Evolutionary conservation across 2,113 vertebrate species (phyloP), one percentile per base, ranked within the genome.

Genomic region (Oriolus oriolus): DNA sequence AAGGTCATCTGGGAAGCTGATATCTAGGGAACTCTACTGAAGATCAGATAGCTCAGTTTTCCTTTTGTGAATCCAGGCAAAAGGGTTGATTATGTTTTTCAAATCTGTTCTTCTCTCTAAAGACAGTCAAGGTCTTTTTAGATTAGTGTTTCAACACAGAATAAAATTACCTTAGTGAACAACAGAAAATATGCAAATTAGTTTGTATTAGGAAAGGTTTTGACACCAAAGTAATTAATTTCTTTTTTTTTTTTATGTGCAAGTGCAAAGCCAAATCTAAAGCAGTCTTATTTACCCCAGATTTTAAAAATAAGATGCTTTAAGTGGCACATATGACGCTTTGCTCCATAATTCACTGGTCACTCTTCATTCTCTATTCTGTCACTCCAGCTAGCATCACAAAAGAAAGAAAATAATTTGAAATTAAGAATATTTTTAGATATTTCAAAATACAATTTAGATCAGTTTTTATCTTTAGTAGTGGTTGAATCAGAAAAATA

Each of bases 101-200:
- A 78, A 87, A 81, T 84, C 52, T 65, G 50, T 61, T 89, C 52
- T 86, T 84, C 82, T 77, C 76, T 93, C 86, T 95, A 61, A 94
- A 90, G 86, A 77, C 28, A 66, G 26, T 59, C 39, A 84, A 87
- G 24, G 52, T 81, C 27, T 78, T 94, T 92, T 84, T 56, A 90
- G 60, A 71, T 81, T 81, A 93, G 17, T 66, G 26, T 61, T 90
- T 80, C 57, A 95, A 77, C 45, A 54, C 0, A 35, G 71, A 73
- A 53, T 7, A 79, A 70, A 94, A 94, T 73, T 63, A 84, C 30
- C 54, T 52, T 30, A 19, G 19, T 52, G 76, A 95, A 95, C 45
- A 95, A 92, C 70, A 92, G 81, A 79, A 95, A 87, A 28, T 31
- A 93, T 49, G 65, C 49, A 89, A 71, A 95, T 87, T 75, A 90